Conservation (phyloP, 2,113 vertebrate genomes). For the Cephalopholis sonnerati region DNA sequence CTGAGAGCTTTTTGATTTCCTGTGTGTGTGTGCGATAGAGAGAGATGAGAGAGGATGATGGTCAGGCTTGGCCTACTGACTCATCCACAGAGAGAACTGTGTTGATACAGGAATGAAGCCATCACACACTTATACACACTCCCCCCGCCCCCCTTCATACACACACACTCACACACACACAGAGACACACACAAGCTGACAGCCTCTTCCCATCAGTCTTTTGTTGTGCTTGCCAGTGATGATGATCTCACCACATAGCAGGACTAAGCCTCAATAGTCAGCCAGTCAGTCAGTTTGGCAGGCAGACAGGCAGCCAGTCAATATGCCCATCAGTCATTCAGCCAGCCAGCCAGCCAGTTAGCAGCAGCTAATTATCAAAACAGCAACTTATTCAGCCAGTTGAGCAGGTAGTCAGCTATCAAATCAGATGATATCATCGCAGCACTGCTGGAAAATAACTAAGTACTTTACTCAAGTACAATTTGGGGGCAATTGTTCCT, state of each 20-base stretch:
- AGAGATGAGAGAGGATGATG: slow-evolving; percentile 73
- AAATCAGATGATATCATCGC: neutral
- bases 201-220: slow-evolving; percentile 73
- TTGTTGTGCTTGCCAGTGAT: slow-evolving; percentile 71
- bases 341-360: slow-evolving; percentile 42
- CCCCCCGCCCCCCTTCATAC: neutral
- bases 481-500: too few relatives aligned
- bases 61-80: slow-evolving; percentile 73
- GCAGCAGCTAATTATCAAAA: slow-evolving; percentile 45
- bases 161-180: slow-evolving; percentile 31
- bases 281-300: slow-evolving; percentile 65
- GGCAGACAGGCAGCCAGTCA: slow-evolving; percentile 57
- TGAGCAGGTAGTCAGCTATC: slow-evolving; percentile 11
- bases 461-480: neutral
- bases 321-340: slow-evolving; percentile 58
- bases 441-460: neutral
- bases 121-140: slow-evolving; percentile 56
- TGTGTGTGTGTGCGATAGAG: slow-evolving; percentile 30
- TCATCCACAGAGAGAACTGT: slow-evolving; percentile 73
- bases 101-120: slow-evolving; percentile 75
- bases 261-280: slow-evolving; percentile 64
- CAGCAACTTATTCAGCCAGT: neutral
- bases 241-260: slow-evolving; percentile 77
- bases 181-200: slow-evolving; percentile 44
- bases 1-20: slow-evolving; percentile 50